Percentiles rank a stretch among this genome's conserved stretches.
These are phyloP conservation scores for Caradrina clavipalpis DNA, from an alignment of 2,888 invertebrate species.

Conservation along the genomic window DNA sequence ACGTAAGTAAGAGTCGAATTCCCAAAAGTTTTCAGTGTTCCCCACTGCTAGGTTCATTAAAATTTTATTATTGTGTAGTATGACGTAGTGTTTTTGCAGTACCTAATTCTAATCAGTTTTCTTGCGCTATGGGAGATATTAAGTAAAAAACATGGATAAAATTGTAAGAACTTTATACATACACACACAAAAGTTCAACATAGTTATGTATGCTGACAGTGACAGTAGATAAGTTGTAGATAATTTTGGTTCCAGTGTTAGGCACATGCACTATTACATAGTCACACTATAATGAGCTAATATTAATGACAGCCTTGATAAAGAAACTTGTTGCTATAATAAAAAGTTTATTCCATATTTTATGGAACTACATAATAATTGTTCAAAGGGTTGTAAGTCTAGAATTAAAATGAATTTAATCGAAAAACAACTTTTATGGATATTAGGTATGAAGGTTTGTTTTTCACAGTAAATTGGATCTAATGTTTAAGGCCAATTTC, in stretches of 20 bases:
- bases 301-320: not conserved
- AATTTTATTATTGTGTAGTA: slow-evolving; percentile 17
- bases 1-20: not conserved
- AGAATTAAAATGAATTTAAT: not conserved
- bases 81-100: slow-evolving; percentile 70
- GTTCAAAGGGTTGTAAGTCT: not conserved
- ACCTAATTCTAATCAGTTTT: slow-evolving; percentile 63
- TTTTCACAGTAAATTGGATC: not conserved
- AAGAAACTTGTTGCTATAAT: not conserved
- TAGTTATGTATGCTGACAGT: slow-evolving; percentile 31
- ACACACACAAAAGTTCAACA: slow-evolving; percentile 2
- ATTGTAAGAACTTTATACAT: not conserved
- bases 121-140: not conserved
- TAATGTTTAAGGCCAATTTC: not conserved
- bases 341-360: not conserved
- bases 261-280: not conserved
- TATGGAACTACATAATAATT: not conserved
- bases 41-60: not conserved
- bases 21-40: not conserved
- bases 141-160: not conserved
- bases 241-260: slow-evolving; percentile 16
- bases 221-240: slow-evolving; percentile 34
- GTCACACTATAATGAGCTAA: slow-evolving; percentile 1
- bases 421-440: not conserved
- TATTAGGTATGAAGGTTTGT: not conserved